A percentile compares a stretch with the other conserved stretches of the same genome.
Conservation (phyloP, 2,797 vertebrate genomes). For the Passerculus sandwichensis region DNA sequence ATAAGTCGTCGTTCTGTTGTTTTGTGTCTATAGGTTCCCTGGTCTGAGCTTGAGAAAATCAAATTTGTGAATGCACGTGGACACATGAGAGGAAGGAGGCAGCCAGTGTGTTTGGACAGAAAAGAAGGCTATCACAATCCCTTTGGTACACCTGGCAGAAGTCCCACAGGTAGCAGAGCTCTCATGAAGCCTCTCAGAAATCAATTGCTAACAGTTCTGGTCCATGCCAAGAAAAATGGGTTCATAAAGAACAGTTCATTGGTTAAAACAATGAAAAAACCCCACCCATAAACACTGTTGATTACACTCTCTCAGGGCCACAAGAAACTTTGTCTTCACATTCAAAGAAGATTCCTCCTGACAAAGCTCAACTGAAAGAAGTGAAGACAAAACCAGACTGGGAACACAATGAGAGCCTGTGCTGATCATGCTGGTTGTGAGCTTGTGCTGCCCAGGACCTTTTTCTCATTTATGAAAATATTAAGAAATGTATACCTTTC, state of each 20-base stretch:
- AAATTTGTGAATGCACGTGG: neutral
- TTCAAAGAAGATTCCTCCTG: neutral
- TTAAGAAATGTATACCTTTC: neutral
- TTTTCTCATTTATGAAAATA: neutral
- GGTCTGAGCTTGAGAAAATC: neutral
- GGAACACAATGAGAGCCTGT: neutral
- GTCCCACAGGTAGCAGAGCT: neutral
- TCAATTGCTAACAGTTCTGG: neutral
- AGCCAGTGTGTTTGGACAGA: neutral
- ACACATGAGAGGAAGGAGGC: neutral
- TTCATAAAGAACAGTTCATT: neutral
- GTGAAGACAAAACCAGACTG: neutral
- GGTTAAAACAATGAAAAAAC: neutral
- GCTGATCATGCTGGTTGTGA: accelerated
- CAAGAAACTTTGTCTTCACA: neutral
- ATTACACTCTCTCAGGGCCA: neutral
- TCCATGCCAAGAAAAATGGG: neutral
- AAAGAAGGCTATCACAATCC: neutral
- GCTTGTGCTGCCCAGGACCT: neutral
- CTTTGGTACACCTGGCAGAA: neutral
- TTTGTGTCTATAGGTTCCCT: neutral
- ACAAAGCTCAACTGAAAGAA: neutral
- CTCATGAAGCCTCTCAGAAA: neutral
- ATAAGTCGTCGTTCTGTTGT: neutral
- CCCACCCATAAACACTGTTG: neutral